Conservation (phyloP, 2,113 vertebrate species). For the Pomatostomus ruficeps region DNA sequence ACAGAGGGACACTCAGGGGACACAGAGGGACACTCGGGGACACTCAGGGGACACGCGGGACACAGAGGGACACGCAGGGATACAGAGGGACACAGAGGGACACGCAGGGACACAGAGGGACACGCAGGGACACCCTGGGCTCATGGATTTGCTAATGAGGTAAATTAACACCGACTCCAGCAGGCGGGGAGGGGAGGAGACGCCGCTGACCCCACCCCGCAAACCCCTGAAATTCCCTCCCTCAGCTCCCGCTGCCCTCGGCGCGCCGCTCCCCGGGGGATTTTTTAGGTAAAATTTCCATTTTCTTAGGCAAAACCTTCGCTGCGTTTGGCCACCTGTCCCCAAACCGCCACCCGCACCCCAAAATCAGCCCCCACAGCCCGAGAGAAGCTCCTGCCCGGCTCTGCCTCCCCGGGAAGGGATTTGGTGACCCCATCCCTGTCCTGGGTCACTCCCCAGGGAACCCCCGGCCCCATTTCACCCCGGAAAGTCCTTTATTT, state of each 20-base stretch:
- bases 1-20: background rate
- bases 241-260: background rate
- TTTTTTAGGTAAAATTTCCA: background rate
- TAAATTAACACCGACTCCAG: background rate
- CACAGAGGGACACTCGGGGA: background rate
- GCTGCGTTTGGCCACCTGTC: fast-evolving
- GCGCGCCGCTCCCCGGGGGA: fast-evolving
- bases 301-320: background rate
- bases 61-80: too few species aligned
- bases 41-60: background rate
- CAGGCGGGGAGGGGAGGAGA: background rate
- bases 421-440: background rate
- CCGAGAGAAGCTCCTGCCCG: fast-evolving
- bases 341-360: fast-evolving
- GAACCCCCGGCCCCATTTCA: background rate
- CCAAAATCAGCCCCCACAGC: fast-evolving
- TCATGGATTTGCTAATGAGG: background rate
- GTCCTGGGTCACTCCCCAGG: background rate
- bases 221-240: background rate
- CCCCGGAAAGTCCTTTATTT: background rate
- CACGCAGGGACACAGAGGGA: background rate
- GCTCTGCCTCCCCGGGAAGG: background rate
- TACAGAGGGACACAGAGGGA: background rate
- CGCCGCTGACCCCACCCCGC: fast-evolving
- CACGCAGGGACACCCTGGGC: background rate